phyloP scores from a whole-genome alignment of 2,888 invertebrate genomes.

The Philaethria dido region DNA sequence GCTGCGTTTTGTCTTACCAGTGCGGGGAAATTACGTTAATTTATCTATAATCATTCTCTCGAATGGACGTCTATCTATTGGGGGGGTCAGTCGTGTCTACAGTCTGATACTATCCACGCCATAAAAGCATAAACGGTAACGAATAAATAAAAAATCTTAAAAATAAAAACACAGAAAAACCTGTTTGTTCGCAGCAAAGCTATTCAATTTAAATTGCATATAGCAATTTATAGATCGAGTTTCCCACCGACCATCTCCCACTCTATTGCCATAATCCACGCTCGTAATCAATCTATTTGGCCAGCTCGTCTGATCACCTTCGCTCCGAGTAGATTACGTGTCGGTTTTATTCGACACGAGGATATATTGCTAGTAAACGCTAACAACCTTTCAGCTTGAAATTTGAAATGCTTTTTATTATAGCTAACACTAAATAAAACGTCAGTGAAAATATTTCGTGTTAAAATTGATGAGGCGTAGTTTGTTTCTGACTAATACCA shows the following conservation, averaged over 20 bases:
- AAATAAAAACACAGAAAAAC: too few species aligned
- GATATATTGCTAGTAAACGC: constrained; percentile 30
- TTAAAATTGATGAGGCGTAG: background rate
- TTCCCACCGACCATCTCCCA: background rate
- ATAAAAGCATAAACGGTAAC: too few species aligned
- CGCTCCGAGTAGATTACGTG: constrained; percentile 23
- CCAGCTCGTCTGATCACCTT: constrained; percentile 29
- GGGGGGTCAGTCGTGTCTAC: too few species aligned
- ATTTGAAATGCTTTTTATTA: constrained; percentile 14
- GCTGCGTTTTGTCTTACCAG: too few species aligned
- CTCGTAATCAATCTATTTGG: constrained; percentile 28
- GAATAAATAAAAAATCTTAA: too few species aligned
- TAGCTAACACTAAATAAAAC: constrained; percentile 6
- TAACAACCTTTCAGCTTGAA: constrained; percentile 22
- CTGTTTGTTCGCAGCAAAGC: background rate
- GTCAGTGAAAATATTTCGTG: background rate
- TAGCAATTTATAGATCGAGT: background rate
- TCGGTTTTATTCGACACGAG: constrained; percentile 27
- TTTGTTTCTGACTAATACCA: background rate
- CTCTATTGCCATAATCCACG: constrained; percentile 16
- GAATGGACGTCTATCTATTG: too few species aligned
- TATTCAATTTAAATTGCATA: constrained; percentile 3
- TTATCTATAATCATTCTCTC: too few species aligned
- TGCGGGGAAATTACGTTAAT: too few species aligned
- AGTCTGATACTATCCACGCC: too few species aligned